phyloP scores from a whole-genome alignment of 2,888 invertebrate species.

The Plebejus melissa region DNA sequence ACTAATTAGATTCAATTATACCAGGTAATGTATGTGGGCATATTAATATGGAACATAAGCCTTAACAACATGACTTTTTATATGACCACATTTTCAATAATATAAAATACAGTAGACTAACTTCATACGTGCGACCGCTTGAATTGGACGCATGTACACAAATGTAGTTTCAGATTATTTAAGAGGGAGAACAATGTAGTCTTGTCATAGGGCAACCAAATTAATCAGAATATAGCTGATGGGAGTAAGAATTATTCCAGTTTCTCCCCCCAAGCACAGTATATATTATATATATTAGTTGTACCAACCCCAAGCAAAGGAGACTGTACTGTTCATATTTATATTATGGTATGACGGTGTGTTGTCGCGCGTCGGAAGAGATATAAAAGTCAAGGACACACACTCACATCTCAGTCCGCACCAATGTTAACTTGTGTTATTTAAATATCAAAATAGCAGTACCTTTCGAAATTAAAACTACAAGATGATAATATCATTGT shows the following conservation, averaged over 20 bases:
- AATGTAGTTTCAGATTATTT: neutral
- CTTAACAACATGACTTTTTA: slow-evolving; percentile 32
- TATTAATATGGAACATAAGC: slow-evolving; percentile 28
- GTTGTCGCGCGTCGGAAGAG: slow-evolving; percentile 72
- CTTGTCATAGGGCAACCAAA: too few species aligned
- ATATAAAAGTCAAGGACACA: slow-evolving; percentile 72
- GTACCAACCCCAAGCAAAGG: too few species aligned
- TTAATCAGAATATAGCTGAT: too few species aligned
- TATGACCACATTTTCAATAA: slow-evolving; percentile 33
- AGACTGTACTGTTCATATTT: neutral
- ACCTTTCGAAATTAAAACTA: slow-evolving; percentile 69
- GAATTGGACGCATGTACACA: neutral
- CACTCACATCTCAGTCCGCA: slow-evolving; percentile 52
- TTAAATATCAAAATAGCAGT: slow-evolving; percentile 69
- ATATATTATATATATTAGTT: too few species aligned
- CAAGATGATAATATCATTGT: slow-evolving; percentile 53
- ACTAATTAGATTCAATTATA: slow-evolving; percentile 19
- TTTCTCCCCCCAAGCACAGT: too few species aligned
- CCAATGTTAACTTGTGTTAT: slow-evolving; percentile 78
- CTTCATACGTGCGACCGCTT: neutral
- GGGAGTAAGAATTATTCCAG: too few species aligned
- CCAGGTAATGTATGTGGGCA: slow-evolving; percentile 1
- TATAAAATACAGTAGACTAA: neutral
- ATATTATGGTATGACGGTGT: slow-evolving; percentile 40
- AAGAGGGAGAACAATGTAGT: too few species aligned